Evolutionary conservation across 1,140 invertebrate species (phyloP).

Genomic region (Arctopsyche grandis): DNA sequence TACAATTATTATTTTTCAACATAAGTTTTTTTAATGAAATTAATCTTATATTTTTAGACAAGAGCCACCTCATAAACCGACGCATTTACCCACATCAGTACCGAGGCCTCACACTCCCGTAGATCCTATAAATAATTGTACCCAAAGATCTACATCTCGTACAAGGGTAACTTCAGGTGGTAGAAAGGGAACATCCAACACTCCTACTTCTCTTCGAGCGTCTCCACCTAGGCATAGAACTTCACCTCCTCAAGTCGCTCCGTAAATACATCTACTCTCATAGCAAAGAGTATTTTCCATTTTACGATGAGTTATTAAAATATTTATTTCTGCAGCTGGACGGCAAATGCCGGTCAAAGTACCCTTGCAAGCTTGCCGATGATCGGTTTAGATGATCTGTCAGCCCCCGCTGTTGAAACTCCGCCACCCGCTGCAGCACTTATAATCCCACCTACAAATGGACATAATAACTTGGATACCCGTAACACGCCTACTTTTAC

Average conservation of each 20-base stretch:
- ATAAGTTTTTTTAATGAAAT: not conserved
- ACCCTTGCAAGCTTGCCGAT: slow-evolving; percentile 79
- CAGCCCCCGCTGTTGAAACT: not conserved
- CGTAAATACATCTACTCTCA: slow-evolving; percentile 55
- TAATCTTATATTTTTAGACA: slow-evolving; percentile 57
- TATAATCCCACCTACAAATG: slow-evolving; percentile 32
- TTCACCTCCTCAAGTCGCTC: slow-evolving; percentile 62
- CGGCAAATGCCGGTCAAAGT: slow-evolving; percentile 68
- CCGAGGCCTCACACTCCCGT: slow-evolving; percentile 63
- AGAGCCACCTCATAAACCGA: slow-evolving; percentile 62
- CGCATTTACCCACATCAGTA: slow-evolving; percentile 58
- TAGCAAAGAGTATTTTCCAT: not conserved
- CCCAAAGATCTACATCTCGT: slow-evolving; percentile 71
- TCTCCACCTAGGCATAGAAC: slow-evolving; percentile 64
- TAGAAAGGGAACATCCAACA: slow-evolving; percentile 60
- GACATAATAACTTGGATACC: slow-evolving; percentile 28
- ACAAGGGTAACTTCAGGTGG: slow-evolving; percentile 72
- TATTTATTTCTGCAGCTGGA: slow-evolving; percentile 65
- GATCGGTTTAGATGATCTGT: slow-evolving; percentile 75
- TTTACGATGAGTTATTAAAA: not conserved
- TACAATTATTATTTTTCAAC: too few species aligned
- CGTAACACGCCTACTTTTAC: slow-evolving; percentile 7
- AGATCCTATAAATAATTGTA: slow-evolving; percentile 65
- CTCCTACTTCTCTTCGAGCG: not conserved
- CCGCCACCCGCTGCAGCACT: not conserved